Percentiles rank a stretch among this genome's conserved stretches.
phyloP scores from a whole-genome alignment of 2,797 vertebrate species.

The Clamator glandarius region DNA sequence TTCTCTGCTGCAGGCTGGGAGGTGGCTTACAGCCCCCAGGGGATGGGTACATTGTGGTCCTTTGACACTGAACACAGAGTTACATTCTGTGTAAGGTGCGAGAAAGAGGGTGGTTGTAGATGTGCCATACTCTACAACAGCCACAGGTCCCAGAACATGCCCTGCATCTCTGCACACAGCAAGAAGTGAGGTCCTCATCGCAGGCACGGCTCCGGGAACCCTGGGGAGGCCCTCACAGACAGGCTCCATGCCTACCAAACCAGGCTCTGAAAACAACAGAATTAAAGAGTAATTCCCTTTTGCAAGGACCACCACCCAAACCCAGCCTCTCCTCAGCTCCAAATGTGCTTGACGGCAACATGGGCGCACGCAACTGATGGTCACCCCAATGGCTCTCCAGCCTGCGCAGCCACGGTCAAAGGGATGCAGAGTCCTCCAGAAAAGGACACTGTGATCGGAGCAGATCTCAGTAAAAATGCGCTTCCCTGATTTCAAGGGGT shows the following conservation, averaged over 20 bases:
- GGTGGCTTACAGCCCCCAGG: neutral
- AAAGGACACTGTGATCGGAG: neutral
- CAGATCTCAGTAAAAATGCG: neutral
- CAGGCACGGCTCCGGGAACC: neutral
- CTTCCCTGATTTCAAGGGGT: accelerated
- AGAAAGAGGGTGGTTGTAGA: neutral
- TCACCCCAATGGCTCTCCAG: neutral
- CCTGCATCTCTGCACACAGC: neutral
- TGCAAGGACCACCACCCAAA: neutral
- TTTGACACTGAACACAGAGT: neutral
- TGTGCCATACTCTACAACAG: neutral
- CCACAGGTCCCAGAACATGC: neutral
- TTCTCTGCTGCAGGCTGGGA: neutral
- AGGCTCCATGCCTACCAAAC: neutral
- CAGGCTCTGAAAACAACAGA: neutral
- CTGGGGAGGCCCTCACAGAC: neutral
- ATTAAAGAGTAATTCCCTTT: neutral
- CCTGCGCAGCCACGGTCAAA: accelerated
- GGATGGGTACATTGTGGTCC: neutral
- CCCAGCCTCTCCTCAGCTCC: neutral
- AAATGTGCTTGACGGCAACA: neutral
- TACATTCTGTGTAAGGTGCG: no score
- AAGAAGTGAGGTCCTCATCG: accelerated
- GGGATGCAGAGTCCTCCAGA: neutral
- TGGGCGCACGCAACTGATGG: neutral